Conservation (phyloP, 2,113 vertebrate species). For the Synodontis membranacea region DNA sequence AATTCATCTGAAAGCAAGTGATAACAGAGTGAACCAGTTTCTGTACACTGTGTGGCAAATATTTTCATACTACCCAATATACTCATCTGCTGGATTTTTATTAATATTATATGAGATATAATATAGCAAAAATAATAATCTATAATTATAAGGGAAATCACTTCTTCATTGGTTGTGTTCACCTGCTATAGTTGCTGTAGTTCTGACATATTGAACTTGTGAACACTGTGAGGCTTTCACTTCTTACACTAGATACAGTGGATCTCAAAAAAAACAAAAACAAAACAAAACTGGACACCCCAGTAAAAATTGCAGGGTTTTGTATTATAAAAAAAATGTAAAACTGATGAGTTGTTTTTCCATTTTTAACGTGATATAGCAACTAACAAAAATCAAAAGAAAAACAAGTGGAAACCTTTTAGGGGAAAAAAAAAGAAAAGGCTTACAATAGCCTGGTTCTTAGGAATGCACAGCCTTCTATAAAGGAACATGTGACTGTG, state of each 20-base stretch:
- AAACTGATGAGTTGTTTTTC: too few species aligned
- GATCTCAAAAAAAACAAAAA: too few species aligned
- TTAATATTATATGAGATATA: too few species aligned
- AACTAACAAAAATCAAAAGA: neutral
- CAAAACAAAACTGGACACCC: too few species aligned
- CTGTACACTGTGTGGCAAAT: neutral
- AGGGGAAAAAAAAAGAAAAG: neutral
- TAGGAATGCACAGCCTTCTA: neutral
- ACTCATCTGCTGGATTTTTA: neutral
- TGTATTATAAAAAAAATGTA: too few species aligned
- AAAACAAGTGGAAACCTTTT: neutral
- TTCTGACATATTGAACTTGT: neutral
- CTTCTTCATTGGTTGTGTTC: neutral
- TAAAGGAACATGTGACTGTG: neutral
- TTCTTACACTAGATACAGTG: neutral
- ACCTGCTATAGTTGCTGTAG: too few species aligned
- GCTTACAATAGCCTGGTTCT: neutral
- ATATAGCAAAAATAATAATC: neutral
- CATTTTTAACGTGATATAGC: neutral
- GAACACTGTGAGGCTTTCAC: neutral
- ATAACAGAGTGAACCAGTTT: neutral
- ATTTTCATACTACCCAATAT: neutral
- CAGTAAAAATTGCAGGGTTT: too few species aligned
- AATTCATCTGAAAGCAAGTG: neutral
- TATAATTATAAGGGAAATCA: neutral